Evolutionary conservation across 2,113 vertebrate genomes (phyloP), one percentile per base, ranked within the genome.

Genomic region (Mellivora capensis): DNA sequence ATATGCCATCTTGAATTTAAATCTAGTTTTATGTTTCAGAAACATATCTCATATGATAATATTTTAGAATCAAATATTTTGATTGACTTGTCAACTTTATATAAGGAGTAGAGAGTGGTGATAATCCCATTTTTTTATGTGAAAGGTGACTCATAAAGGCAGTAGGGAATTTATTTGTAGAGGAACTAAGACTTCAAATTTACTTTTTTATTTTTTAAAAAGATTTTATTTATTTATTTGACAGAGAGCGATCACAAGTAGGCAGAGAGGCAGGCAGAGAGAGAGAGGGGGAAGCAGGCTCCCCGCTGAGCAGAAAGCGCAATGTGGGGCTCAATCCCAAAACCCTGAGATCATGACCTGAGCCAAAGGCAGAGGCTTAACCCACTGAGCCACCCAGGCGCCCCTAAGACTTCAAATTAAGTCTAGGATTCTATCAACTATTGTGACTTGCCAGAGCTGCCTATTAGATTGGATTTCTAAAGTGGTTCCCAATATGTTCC

Each of bases 1-100:
- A 62, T 87, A 94, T 37, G 29, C 0, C 61, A 2, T 62, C 61
- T 29, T 64, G 18, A 81, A 87, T 23, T 92, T 90, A 31, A 88
- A 72, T 85, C 8, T 84, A 92, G 7, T 72, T 95, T 93, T 83
- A 80, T 57, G 39, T 89, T 93, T 61, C n/a, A 69, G 77, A 97
- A 91, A 85, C 9, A 74, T 79, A 93, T 79, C 31, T 80, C 34
- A 34, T 62, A 23, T 79, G 31, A 39, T 69, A 49, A 14, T 18
- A 94, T 77, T 94, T 84, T 89, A 87, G 21, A 82, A 94, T 57
- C 21, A 85, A 54, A 88, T 44, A 21, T 80, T 88, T 85, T 61
- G 2, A 47, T 18, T 93, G 27, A 62, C 17, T 81, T 37, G 7
- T 91, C 31, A 83, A 52, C 37, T 64, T 83, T 86, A 29, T 67